A percentile compares a stretch with the other conserved stretches of the same genome.
Conservation (phyloP, 2,888 invertebrate species). For the Drosophila pseudotalamancana region DNA sequence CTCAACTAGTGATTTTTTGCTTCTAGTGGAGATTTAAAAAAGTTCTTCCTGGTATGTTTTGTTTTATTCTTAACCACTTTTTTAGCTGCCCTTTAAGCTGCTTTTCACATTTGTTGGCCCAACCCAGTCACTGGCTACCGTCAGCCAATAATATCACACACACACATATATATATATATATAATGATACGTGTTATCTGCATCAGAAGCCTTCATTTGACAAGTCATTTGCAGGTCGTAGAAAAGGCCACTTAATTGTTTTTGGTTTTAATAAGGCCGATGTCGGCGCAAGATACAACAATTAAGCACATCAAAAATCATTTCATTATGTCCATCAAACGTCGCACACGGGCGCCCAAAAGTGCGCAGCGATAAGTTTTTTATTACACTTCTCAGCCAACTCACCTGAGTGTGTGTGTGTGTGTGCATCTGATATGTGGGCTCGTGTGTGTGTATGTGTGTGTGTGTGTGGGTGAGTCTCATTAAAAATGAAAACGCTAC, state of each 20-base stretch:
- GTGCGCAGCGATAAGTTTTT: constrained; percentile 70
- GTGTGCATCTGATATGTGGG: neutral
- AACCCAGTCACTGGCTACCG: constrained; percentile 20
- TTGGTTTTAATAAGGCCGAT: constrained; percentile 64
- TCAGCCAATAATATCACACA: constrained; percentile 20
- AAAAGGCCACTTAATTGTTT: constrained; percentile 59
- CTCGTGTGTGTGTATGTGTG: constrained; percentile 13
- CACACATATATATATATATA: constrained; percentile 31
- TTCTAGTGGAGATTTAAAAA: too few species aligned
- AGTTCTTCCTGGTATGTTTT: too few species aligned
- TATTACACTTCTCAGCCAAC: constrained; percentile 62
- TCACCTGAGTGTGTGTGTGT: constrained; percentile 9
- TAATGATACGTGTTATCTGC: neutral
- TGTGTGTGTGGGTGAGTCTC: constrained; percentile 44
- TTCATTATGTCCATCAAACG: constrained; percentile 77
- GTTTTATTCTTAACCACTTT: neutral
- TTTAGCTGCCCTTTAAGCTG: neutral
- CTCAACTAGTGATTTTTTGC: too few species aligned
- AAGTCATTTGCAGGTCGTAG: constrained; percentile 73
- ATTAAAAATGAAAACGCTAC: constrained; percentile 73
- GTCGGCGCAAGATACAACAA: constrained; percentile 66
- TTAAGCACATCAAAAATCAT: constrained; percentile 76
- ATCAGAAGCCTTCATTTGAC: constrained; percentile 50
- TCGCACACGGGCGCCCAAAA: constrained; percentile 55
- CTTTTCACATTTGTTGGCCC: constrained; percentile 16